Evolutionary conservation across 2,888 invertebrate genomes (phyloP).

Genomic region (Xestia sexstrigata): DNA sequence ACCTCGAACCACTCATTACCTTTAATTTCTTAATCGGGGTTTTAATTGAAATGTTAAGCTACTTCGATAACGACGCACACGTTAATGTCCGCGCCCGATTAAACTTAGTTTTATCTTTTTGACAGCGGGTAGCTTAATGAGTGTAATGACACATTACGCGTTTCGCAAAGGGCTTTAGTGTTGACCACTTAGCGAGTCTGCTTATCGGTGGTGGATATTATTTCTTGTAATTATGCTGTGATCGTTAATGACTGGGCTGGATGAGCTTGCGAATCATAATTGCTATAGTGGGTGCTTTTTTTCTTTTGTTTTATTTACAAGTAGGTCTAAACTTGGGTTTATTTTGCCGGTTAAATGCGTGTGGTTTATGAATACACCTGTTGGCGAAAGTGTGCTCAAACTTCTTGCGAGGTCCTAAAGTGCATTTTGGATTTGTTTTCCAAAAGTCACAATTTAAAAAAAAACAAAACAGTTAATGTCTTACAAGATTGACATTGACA

Average conservation of each 20-base stretch:
- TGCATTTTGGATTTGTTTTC: background rate
- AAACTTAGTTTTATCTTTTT: conserved; percentile 74
- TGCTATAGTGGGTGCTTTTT: background rate
- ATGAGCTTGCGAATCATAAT: conserved; percentile 53
- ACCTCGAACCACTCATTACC: conserved; percentile 81
- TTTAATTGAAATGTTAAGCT: conserved; percentile 88
- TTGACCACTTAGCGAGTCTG: conserved; percentile 55
- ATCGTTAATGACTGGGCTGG: conserved; percentile 45
- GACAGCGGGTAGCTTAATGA: conserved; percentile 73
- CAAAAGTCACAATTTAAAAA: background rate
- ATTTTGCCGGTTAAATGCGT: background rate
- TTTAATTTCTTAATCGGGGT: conserved; percentile 87
- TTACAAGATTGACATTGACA: background rate
- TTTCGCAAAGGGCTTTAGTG: conserved; percentile 59
- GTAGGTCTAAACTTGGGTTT: background rate
- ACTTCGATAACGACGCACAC: conserved; percentile 78
- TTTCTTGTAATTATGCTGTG: conserved; percentile 59
- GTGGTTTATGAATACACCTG: background rate
- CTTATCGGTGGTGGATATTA: conserved; percentile 57
- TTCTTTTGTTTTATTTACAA: background rate
- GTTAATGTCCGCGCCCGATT: conserved; percentile 81
- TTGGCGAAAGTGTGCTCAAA: background rate
- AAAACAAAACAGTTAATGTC: background rate
- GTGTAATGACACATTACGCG: conserved; percentile 68
- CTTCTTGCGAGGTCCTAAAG: background rate